Conservation (phyloP, 2,888 invertebrate genomes). For the Papilio gigon region DNA sequence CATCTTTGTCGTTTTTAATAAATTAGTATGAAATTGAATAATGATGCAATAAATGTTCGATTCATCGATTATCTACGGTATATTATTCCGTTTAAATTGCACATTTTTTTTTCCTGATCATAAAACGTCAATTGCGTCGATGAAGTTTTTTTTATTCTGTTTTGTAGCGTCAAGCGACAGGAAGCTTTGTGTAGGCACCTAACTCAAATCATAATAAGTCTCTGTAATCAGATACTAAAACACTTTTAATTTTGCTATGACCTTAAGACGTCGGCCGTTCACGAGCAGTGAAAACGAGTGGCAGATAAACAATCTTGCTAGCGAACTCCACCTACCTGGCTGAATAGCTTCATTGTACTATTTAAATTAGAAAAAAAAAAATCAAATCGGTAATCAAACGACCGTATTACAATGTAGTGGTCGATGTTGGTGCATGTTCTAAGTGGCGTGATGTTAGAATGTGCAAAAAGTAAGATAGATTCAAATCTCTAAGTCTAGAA, state of each 20-base stretch:
- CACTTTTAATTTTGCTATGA: conserved; percentile 79
- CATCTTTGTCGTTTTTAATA: background rate
- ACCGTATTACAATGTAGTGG: conserved; percentile 3
- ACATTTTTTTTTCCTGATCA: conserved; percentile 19
- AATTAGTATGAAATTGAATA: conserved; percentile 18
- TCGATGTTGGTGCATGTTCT: background rate
- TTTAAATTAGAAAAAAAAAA: conserved; percentile 18
- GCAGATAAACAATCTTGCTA: conserved; percentile 74
- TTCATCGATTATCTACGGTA: conserved; percentile 14
- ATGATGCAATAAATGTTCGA: conserved; percentile 5
- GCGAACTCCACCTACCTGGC: conserved; percentile 68
- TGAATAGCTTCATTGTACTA: conserved; percentile 61
- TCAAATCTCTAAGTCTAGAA: background rate
- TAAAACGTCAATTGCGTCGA: conserved; percentile 17
- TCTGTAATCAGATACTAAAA: conserved; percentile 78
- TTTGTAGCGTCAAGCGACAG: conserved; percentile 49
- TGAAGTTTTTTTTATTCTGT: conserved; percentile 27
- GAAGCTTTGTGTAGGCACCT: conserved; percentile 62
- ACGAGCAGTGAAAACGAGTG: conserved; percentile 78
- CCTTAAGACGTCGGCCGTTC: conserved; percentile 77
- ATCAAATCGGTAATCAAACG: conserved; percentile 15
- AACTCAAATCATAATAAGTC: conserved; percentile 68
- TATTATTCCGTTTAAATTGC: conserved; percentile 20
- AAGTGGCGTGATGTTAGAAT: background rate
- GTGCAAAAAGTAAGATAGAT: background rate